A percentile compares a stretch with the other conserved stretches of the same genome.
phyloP scores from a whole-genome alignment of 1,140 invertebrate species.

The Trichoplusia ni region DNA sequence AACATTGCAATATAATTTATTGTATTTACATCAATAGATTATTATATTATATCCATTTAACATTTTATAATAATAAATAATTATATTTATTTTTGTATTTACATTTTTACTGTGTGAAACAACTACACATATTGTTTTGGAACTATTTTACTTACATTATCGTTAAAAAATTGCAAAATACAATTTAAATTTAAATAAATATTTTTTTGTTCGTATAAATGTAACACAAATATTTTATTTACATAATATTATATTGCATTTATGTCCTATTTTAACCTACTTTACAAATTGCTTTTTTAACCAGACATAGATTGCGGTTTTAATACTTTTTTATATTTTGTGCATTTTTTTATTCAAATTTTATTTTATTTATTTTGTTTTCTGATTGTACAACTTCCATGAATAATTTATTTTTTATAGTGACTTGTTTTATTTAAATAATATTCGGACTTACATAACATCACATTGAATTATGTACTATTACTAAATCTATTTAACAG shows the following conservation, averaged over 20 bases:
- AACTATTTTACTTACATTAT: conserved; percentile 19
- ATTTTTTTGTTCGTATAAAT: too few species aligned
- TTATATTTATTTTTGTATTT: conserved; percentile 14
- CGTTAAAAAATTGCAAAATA: conserved; percentile 21
- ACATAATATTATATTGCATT: too few species aligned
- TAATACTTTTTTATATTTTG: too few species aligned
- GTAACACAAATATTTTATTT: too few species aligned
- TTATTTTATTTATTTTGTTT: too few species aligned
- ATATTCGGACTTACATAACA: background rate
- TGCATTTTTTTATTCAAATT: too few species aligned
- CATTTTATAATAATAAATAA: conserved; percentile 6
- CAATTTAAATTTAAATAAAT: background rate
- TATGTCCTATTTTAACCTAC: too few species aligned
- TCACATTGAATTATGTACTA: conserved; percentile 4
- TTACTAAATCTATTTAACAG: background rate
- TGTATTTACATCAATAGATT: conserved; percentile 29
- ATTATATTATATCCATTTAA: conserved; percentile 20
- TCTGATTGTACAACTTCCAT: too few species aligned
- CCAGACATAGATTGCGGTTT: too few species aligned
- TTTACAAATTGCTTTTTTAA: too few species aligned
- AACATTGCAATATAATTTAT: conserved; percentile 16
- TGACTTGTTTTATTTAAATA: background rate
- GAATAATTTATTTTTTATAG: too few species aligned
- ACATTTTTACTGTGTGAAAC: conserved; percentile 22
- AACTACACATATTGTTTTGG: conserved; percentile 16